Evolutionary conservation across 2,888 invertebrate species (phyloP).

Genomic region (Dryadula phaetusa): DNA sequence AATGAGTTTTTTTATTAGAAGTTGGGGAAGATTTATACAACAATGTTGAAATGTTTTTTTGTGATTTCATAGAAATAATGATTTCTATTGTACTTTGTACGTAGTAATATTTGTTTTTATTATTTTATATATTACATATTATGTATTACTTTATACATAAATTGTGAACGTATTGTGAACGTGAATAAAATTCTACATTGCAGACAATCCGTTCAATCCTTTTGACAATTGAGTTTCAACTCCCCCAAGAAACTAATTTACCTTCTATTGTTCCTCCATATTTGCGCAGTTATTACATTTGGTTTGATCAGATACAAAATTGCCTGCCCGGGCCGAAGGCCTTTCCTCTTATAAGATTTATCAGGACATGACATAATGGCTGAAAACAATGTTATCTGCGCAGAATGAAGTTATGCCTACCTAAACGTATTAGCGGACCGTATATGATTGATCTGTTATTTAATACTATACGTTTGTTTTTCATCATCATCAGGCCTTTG

Average conservation of each 20-base stretch:
- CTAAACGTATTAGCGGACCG: conserved; percentile 25
- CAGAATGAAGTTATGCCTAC: conserved; percentile 48
- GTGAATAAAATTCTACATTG: conserved; percentile 20
- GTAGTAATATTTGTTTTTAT: too few relatives aligned
- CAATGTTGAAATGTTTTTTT: too few relatives aligned
- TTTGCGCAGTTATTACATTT: conserved; percentile 77
- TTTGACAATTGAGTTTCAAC: conserved; percentile 70
- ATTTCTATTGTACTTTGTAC: too few relatives aligned
- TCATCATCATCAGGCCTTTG: too few relatives aligned
- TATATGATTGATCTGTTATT: background rate
- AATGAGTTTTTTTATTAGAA: too few relatives aligned
- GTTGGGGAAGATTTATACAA: too few relatives aligned
- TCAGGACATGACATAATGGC: conserved; percentile 42
- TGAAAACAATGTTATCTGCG: conserved; percentile 53
- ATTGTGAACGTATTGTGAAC: background rate
- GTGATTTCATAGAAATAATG: too few relatives aligned
- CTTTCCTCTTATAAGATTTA: conserved; percentile 67
- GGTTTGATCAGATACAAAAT: conserved; percentile 78
- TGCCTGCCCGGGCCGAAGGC: conserved; percentile 55
- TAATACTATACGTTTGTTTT: background rate
- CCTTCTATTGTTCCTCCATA: conserved; percentile 75
- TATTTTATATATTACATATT: too few relatives aligned
- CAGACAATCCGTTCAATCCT: conserved; percentile 36
- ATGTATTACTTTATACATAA: too few relatives aligned
- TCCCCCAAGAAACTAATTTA: conserved; percentile 77